Evolutionary conservation across 1,140 invertebrate species (phyloP).

Genomic region (Nymphalis io): DNA sequence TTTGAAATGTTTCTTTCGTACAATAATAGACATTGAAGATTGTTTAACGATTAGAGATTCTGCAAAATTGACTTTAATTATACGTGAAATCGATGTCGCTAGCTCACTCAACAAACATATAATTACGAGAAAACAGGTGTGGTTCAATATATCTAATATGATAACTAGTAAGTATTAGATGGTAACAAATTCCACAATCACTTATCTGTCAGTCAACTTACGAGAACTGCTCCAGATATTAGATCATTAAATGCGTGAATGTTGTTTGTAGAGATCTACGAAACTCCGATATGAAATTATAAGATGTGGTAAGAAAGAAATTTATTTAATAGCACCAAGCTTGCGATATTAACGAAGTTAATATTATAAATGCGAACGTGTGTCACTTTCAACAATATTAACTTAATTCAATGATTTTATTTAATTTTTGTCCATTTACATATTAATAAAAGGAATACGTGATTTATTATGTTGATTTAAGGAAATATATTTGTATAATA

Average conservation of each 20-base stretch:
- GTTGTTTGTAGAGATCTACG: conserved; percentile 36
- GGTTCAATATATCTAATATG: conserved; percentile 40
- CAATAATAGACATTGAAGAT: not conserved
- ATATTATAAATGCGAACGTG: not conserved
- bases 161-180: conserved; percentile 42
- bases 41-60: not conserved
- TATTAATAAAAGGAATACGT: no score
- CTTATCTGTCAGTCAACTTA: conserved; percentile 43
- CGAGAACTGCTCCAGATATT: conserved; percentile 43
- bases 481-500: no score
- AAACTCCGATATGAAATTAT: conserved; percentile 29
- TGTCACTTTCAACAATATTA: not conserved
- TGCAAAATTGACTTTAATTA: conserved; percentile 14
- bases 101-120: conserved; percentile 13
- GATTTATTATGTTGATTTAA: no score
- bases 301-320: conserved; percentile 38
- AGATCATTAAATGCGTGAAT: conserved; percentile 43
- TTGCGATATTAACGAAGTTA: not conserved
- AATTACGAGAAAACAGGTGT: conserved; percentile 35
- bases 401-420: not conserved
- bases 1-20: not conserved
- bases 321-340: conserved; percentile 32
- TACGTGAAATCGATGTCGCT: conserved; percentile 27
- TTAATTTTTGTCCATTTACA: no score
- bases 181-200: conserved; percentile 45